These are phyloP conservation scores for Drosophila nikananu DNA, from an alignment of 1,140 invertebrate species.

Conservation along the genomic window DNA sequence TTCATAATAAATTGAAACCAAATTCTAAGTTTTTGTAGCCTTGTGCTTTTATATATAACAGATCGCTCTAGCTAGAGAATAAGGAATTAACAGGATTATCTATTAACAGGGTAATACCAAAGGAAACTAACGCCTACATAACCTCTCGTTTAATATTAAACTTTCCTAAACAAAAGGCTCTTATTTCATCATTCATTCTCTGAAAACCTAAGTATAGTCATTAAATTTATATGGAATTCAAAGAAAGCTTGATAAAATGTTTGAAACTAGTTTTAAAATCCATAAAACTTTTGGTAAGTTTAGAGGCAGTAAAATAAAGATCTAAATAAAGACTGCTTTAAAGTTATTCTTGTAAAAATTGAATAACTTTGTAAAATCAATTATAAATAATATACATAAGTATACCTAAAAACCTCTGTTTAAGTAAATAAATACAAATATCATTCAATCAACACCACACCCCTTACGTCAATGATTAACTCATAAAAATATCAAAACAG, in stretches of 20 bases:
- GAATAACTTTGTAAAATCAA: not conserved
- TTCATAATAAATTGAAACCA: no score
- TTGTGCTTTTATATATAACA: no score
- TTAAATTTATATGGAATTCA: not conserved
- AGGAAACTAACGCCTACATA: no score
- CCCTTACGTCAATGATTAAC: constrained; percentile 33
- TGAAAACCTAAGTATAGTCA: not conserved
- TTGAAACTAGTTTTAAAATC: not conserved
- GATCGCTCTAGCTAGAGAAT: no score
- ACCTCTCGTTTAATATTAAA: no score
- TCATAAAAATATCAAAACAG: constrained; percentile 24
- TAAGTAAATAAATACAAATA: constrained; percentile 2
- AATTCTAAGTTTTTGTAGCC: no score
- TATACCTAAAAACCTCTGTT: constrained; percentile 1
- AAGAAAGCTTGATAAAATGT: not conserved
- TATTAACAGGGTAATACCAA: no score
- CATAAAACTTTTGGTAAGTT: not conserved
- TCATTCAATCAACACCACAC: constrained; percentile 20
- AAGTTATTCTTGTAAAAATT: no score
- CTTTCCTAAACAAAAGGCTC: no score
- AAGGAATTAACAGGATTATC: no score
- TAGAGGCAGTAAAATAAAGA: no score
- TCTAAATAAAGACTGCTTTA: no score
- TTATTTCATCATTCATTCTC: not conserved
- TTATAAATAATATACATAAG: not conserved